Evolutionary conservation across 2,113 vertebrate genomes (phyloP).

Genomic region (Scatophagus argus): DNA sequence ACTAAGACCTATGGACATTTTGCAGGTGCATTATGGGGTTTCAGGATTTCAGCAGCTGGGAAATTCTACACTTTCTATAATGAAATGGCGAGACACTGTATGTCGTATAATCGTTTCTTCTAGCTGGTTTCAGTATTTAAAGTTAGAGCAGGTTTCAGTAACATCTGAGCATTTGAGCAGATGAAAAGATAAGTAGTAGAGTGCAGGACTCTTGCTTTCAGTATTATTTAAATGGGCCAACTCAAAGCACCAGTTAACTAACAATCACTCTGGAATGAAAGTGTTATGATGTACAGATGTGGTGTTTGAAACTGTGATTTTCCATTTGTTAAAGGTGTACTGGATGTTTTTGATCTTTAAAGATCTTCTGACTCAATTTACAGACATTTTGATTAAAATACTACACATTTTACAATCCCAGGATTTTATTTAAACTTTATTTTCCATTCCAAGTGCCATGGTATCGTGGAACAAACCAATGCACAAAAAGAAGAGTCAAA

Average conservation of each 20-base stretch:
- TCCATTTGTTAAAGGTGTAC: background rate
- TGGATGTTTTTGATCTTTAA: background rate
- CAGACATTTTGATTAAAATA: background rate
- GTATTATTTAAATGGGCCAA: conserved; percentile 26
- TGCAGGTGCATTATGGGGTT: conserved; percentile 21
- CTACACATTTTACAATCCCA: background rate
- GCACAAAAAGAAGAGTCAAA: background rate
- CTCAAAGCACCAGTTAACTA: background rate
- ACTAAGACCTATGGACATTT: conserved; percentile 44
- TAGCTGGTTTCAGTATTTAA: conserved; percentile 31
- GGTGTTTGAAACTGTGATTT: background rate
- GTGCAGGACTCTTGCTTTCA: conserved; percentile 28
- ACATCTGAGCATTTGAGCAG: conserved; percentile 34
- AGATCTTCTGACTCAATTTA: background rate
- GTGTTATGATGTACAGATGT: background rate
- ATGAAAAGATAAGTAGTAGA: conserved; percentile 27
- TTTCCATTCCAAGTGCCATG: background rate
- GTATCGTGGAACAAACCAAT: background rate
- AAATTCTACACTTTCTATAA: conserved; percentile 25
- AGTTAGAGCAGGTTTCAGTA: conserved; percentile 38
- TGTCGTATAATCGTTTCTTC: conserved; percentile 1
- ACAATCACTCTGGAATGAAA: conserved; percentile 3
- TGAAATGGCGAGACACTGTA: background rate
- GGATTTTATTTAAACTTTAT: background rate
- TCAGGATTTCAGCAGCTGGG: conserved; percentile 18